Evolutionary conservation across 2,888 invertebrate species (phyloP), one percentile per base, ranked within the genome.

Genomic region (Epinotia bilunana): DNA sequence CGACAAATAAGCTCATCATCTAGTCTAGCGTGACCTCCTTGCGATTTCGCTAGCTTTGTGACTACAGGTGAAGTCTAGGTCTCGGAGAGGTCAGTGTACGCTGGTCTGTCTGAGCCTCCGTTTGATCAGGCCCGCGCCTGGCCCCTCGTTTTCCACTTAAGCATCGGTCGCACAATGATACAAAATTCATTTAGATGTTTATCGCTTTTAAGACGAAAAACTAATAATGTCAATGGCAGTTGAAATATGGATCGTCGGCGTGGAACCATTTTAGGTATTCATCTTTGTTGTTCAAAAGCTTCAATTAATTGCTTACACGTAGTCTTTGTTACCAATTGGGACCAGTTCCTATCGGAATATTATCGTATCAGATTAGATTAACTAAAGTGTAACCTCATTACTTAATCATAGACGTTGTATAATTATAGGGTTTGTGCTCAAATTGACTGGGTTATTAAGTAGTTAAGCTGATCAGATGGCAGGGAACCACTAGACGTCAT

Each of bases 161-260:
- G 91, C 83, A 87, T 87, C 85, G 86, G 84, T 83, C 81, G 78
- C 84, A 83, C 83, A 85, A 87, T 85, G 87, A 86, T 88, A 86
- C 87, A 86, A 86, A 89, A 91, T 89, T 90, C 87, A 91, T 92
- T 91, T 85, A 90, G 92, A 93, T 93, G 83, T 90, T 90, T 92
- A 92, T 92, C 92, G 90, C 81, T 87, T 87, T 91, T 91, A 86
- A 88, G 86, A 85, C 84, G 91, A 91, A 91, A 89, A 88, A 87
- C 89, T 89, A 90, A 91, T 90, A 90, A 87, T 88, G 89, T 88
- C 88, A 89, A 85, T 83, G 85, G 79, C 80, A 79, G 80, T 80
- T 81, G 79, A 78, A 79, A 79, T 78, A 78, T 78, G 76, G 74
- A 33, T 58, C 58, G 65, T 53, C 63, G 58, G 57, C 46, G 69